phyloP scores from a whole-genome alignment of 2,113 vertebrate species.

The Hippolais icterina region DNA sequence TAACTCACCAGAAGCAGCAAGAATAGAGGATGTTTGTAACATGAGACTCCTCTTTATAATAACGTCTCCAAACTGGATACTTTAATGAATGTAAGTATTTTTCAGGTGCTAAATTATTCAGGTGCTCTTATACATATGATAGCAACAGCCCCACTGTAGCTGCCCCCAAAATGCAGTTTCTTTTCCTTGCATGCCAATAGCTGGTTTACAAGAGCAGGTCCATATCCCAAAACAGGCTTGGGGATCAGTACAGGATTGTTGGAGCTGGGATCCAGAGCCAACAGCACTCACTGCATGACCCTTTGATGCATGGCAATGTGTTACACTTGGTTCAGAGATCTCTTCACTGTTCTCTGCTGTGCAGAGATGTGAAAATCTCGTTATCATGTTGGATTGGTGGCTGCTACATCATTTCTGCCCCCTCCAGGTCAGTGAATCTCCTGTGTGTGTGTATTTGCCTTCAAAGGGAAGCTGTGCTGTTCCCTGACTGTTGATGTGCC shows the following conservation, averaged over 20 bases:
- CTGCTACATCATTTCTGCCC: background rate
- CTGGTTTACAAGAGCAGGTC: background rate
- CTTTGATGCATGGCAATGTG: no score
- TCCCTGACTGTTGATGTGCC: background rate
- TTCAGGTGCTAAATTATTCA: background rate
- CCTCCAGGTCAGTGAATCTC: background rate
- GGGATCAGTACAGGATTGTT: background rate
- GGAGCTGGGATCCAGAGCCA: background rate
- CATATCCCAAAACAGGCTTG: background rate
- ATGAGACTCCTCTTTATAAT: background rate
- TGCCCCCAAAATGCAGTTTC: background rate
- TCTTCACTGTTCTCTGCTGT: background rate
- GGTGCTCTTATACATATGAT: background rate
- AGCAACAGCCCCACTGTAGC: background rate
- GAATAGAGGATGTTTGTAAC: background rate
- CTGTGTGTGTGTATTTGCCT: background rate
- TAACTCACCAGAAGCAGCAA: background rate
- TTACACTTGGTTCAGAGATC: background rate
- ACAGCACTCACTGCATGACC: background rate
- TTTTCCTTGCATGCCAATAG: background rate
- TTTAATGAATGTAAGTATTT: background rate
- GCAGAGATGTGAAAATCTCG: background rate
- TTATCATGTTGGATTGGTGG: background rate
- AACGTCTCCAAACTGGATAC: background rate
- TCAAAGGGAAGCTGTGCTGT: background rate